Evolutionary conservation across 2,113 vertebrate species (phyloP), one percentile per base, ranked within the genome.

Genomic region (Nyctibius bracteatus): DNA sequence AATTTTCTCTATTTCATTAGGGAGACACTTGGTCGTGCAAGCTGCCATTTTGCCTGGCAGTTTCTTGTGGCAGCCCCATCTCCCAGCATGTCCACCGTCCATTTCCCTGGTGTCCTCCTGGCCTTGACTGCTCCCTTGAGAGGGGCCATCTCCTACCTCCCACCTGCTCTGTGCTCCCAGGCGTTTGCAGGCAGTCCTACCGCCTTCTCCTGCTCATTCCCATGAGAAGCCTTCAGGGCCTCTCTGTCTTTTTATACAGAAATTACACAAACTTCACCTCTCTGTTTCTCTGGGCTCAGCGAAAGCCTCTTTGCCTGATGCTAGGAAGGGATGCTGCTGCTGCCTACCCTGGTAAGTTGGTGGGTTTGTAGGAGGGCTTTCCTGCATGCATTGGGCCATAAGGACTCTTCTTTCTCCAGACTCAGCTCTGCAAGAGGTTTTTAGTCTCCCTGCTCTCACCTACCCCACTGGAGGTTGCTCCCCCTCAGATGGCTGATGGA

Each of bases 1-100:
- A 4, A 25, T 54, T 54, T 71, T 90, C 77, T 61, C 28, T 22
- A 0, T 54, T 65, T 87, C 44, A 33, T 1, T 20, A 44, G 6
- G 13, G 54, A 71, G 8, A 39, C 6, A 10, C 11, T 78, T 12
- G 7, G 25, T 16, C 0, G 0, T 62, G 31, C 47, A 63, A 43
- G 12, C 47, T 65, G 30, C 27, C 16, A 11, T 74, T 82, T 71
- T 66, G 44, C 25, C 61, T 41, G 58, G 24, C 5, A 24, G 6
- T 75, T 83, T 68, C 52, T 65, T 6, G 2, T 27, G 30, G 61
- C 33, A 74, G 44, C 25, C 55, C 16, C 39, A 8, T 27, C 24
- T 86, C 57, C 44, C 78, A 67, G 37, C 16, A 18, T 4, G 27
- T 55, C 31, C 52, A 28, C 5, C 10, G n/a, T 12, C 20, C 31